Percentiles rank a stretch among this genome's conserved stretches.
These are phyloP conservation scores for Sthenelais limicola DNA, from an alignment of 2,888 invertebrate species.

Conservation along the genomic window DNA sequence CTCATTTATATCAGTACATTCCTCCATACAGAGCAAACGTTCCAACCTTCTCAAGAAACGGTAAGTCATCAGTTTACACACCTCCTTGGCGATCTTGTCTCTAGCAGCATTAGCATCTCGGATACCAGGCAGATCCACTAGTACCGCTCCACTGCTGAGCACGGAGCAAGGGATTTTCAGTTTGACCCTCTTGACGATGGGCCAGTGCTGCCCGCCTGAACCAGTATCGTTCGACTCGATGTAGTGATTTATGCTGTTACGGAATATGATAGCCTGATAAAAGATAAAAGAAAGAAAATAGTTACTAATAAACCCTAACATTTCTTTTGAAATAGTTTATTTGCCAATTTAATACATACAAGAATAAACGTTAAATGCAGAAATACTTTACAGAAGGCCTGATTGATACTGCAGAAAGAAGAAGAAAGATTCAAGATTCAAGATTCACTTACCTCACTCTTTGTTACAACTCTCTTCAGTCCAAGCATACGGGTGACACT, in stretches of 20 bases:
- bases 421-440: not conserved
- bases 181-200: constrained; percentile 59
- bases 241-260: constrained; percentile 55
- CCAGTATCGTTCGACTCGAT: constrained; percentile 56
- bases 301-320: not conserved
- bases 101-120: constrained; percentile 64
- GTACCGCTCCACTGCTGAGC: constrained; percentile 57
- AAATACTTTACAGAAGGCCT: not conserved
- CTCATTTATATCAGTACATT: too few relatives aligned
- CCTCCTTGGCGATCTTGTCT: constrained; percentile 62
- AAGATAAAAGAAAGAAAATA: not conserved
- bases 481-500: constrained; percentile 57
- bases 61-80: too few relatives aligned
- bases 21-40: too few relatives aligned
- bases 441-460: constrained; percentile 32
- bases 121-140: constrained; percentile 62
- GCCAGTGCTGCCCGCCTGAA: constrained; percentile 60
- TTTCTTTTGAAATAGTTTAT: too few relatives aligned
- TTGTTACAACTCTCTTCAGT: constrained; percentile 46
- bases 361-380: not conserved
- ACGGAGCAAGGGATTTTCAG: constrained; percentile 59
- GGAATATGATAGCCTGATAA: constrained; percentile 55
- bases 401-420: not conserved
- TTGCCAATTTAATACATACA: not conserved
- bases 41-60: too few relatives aligned